phyloP scores from a whole-genome alignment of 2,113 vertebrate genomes.

The Sinocyclocheilus grahami region DNA sequence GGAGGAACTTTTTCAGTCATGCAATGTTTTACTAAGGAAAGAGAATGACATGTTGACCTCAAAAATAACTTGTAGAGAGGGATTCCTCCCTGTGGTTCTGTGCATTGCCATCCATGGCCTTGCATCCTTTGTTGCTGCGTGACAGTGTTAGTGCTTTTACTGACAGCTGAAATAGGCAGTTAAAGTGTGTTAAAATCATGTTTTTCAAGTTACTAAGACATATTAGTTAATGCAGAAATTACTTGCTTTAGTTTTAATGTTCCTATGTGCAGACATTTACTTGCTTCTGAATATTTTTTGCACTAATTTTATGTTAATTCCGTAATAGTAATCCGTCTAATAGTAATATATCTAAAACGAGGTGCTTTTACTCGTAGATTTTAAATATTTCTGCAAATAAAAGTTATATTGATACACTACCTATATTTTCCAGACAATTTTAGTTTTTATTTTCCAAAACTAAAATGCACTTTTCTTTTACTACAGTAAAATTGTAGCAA shows the following conservation, averaged over 20 bases:
- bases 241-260: background rate
- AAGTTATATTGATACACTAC: background rate
- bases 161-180: background rate
- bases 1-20: constrained; percentile 76
- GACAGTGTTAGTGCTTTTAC: background rate
- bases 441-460: background rate
- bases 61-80: constrained; percentile 53
- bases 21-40: constrained; percentile 72
- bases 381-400: background rate
- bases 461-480: no score
- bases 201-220: background rate
- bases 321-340: background rate
- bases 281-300: background rate
- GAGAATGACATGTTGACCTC: constrained; percentile 67
- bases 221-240: background rate
- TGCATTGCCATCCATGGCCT: constrained; percentile 79
- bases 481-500: background rate
- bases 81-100: constrained; percentile 72
- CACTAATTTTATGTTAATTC: background rate
- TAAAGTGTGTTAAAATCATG: background rate
- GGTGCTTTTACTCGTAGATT: no score
- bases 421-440: background rate
- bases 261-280: background rate
- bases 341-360: background rate
- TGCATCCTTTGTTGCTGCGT: constrained; percentile 63